A percentile compares a stretch with the other conserved stretches of the same genome.
Evolutionary conservation across 1,140 invertebrate genomes (phyloP).

Genomic region (Euwallacea similis): DNA sequence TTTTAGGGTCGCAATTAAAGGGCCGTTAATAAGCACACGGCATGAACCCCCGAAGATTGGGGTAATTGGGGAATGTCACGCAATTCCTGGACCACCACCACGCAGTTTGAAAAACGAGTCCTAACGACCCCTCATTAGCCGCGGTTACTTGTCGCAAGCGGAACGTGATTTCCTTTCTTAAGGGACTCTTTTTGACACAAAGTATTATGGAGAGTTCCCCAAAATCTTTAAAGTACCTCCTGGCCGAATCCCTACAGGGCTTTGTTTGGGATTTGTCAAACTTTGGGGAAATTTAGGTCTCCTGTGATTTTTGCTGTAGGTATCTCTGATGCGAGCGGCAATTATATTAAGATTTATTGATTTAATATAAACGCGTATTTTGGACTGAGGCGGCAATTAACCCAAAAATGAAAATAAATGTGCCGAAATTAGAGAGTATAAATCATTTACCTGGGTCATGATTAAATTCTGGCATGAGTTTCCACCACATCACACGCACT

Average conservation of each 20-base stretch:
- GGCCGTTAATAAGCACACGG: no score
- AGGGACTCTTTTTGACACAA: constrained; percentile 27
- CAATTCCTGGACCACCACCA: constrained; percentile 33
- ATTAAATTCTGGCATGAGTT: constrained; percentile 35
- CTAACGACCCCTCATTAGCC: constrained; percentile 39
- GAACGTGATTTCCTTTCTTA: constrained; percentile 38
- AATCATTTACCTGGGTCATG: constrained; percentile 33
- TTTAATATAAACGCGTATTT: constrained; percentile 5
- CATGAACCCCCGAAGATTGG: neutral
- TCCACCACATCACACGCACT: constrained; percentile 34
- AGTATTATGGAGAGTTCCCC: constrained; percentile 27
- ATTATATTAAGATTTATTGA: constrained; percentile 2
- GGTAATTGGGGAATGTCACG: constrained; percentile 42
- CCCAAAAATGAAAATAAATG: constrained; percentile 33
- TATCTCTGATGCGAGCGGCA: no score
- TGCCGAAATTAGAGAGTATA: constrained; percentile 28
- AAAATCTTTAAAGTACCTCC: constrained; percentile 18
- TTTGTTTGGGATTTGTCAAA: constrained; percentile 26
- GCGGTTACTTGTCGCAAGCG: constrained; percentile 37
- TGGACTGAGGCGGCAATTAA: constrained; percentile 17
- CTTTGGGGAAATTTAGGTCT: constrained; percentile 19
- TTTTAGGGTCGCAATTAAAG: no score
- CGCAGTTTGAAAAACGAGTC: constrained; percentile 35
- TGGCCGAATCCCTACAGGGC: constrained; percentile 8
- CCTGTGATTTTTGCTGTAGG: no score